Evolutionary conservation across 2,797 vertebrate species (phyloP), one percentile per base, ranked within the genome.

Genomic region (Phataginus tricuspis): DNA sequence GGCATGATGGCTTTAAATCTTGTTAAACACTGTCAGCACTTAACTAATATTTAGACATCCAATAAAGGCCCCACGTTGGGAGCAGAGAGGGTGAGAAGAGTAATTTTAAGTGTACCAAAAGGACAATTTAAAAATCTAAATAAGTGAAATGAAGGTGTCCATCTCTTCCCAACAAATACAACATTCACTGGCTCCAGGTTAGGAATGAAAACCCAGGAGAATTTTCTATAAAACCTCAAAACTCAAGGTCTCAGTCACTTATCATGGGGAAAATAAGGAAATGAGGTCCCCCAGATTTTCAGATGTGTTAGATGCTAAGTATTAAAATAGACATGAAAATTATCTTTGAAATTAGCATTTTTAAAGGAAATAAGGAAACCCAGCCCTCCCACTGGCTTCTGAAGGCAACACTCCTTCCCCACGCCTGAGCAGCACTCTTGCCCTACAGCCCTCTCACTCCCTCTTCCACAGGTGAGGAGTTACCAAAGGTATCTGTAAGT

Each of bases 281-380:
- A 21, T 13, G 37, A 89, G 29, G 18, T 57, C 71, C 59, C 29
- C 64, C 31, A 92, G 29, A 42, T 84, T 59, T 78, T 82, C 34
- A 57, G 4, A 69, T 59, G 57, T 53, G 31, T 57, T 78, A 55
- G 51, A 66, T 25, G 53, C 11, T 13, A 78, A 68, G 21, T 42
- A 45, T 85, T 74, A 72, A 93, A 94, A 74, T 18, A 89, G 45
- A 61, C 31, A 69, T 37, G 64, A 79, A 74, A 39, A 45, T 95
- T 61, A 72, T 57, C 21, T 75, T 89, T 94, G 91, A 53, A 83
- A 29, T 53, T 57, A 87, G 61, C 16, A 66, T 37, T 49, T 93
- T 91, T 85, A 64, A 63, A 80, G 51, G 61, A 90, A 94, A 71
- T 31, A 86, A 85, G n/a, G 75, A 95, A 88, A 85, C 5, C 5